phyloP scores from a whole-genome alignment of 2,797 vertebrate species.

The Thamnophis elegans region DNA sequence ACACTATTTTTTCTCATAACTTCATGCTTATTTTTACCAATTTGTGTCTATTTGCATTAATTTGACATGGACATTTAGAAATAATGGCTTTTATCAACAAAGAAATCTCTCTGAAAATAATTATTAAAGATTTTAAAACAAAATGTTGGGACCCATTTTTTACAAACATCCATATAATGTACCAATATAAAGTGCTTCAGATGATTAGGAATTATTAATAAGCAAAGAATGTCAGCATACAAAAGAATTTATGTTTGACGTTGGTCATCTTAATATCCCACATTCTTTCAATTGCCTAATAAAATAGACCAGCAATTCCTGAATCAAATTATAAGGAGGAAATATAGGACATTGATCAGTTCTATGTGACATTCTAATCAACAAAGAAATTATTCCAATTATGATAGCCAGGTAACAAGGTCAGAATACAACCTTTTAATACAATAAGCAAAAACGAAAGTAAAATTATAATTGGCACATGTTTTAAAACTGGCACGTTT shows the following conservation, averaged over 20 bases:
- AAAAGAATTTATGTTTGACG: neutral
- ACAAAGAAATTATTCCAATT: neutral
- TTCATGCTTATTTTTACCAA: neutral
- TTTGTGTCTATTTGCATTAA: neutral
- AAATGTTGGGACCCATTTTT: neutral
- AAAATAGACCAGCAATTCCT: neutral
- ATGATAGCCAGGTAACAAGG: neutral
- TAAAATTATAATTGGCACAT: neutral
- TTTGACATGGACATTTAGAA: neutral
- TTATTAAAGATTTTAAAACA: neutral
- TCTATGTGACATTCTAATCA: neutral
- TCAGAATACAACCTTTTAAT: neutral
- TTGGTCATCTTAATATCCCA: neutral
- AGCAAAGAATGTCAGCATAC: neutral
- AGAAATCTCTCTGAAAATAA: neutral
- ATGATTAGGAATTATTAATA: neutral
- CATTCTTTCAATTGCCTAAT: neutral
- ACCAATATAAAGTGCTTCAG: neutral
- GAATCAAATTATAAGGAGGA: neutral
- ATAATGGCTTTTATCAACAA: neutral
- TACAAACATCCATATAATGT: neutral
- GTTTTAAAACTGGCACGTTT: neutral
- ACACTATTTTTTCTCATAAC: neutral
- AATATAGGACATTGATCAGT: neutral
- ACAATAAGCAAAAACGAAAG: neutral